Evolutionary conservation across 2,888 invertebrate genomes (phyloP).

Genomic region (Chesias legatella): DNA sequence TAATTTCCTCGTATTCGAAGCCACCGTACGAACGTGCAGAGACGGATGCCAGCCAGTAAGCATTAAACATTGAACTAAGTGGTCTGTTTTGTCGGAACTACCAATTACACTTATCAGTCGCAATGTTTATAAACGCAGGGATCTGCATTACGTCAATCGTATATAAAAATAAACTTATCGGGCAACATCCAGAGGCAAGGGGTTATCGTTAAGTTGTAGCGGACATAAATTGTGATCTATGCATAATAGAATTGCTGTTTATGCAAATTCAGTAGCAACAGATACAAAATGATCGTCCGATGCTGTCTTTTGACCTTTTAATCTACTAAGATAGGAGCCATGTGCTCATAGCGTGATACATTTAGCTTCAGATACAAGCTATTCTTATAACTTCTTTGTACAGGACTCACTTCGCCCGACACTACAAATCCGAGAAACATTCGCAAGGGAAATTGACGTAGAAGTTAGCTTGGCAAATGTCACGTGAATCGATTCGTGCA

Average conservation of each 20-base stretch:
- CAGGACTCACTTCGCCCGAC: too few relatives aligned
- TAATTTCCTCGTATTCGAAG: slow-evolving; percentile 95
- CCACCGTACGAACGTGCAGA: slow-evolving; percentile 92
- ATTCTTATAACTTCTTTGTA: too few relatives aligned
- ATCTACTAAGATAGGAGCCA: slow-evolving; percentile 22
- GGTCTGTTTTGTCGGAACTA: slow-evolving; percentile 5
- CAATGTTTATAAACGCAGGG: slow-evolving; percentile 18
- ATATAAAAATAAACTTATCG: slow-evolving; percentile 40
- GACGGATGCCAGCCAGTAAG: slow-evolving; percentile 92
- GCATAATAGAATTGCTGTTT: slow-evolving; percentile 34
- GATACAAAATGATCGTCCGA: slow-evolving; percentile 4
- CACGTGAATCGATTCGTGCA: too few relatives aligned
- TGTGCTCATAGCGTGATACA: slow-evolving; percentile 26
- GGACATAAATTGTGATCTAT: slow-evolving; percentile 16
- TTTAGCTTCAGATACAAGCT: neutral
- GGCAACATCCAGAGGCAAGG: slow-evolving; percentile 34
- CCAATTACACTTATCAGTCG: slow-evolving; percentile 2
- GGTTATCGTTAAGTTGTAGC: slow-evolving; percentile 42
- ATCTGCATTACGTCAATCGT: slow-evolving; percentile 48
- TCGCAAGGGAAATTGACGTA: too few relatives aligned
- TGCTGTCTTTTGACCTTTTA: slow-evolving; percentile 14
- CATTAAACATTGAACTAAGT: slow-evolving; percentile 10
- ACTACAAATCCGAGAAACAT: too few relatives aligned
- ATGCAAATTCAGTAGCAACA: slow-evolving; percentile 33
- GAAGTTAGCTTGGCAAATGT: too few relatives aligned